Evolutionary conservation across 2,888 invertebrate species (phyloP), one percentile per base, ranked within the genome.

Genomic region (Drosophila buzzatii): DNA sequence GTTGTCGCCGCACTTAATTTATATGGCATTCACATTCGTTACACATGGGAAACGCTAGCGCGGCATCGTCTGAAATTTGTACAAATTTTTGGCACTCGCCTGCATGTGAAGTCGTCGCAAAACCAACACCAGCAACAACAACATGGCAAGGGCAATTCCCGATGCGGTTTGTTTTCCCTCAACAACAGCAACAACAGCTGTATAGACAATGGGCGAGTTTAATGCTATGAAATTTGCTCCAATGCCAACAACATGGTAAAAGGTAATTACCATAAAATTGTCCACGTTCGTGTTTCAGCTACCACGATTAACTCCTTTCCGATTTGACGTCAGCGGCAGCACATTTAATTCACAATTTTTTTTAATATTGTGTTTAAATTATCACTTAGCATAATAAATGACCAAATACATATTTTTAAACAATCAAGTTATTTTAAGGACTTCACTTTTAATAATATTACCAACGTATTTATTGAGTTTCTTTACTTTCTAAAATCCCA

Each of bases 71-170:
- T 70, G 73, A 65, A 72, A 85, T 75, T 86, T 89, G 71, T 89
- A 83, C 75, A 86, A 71, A 89, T 86, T 89, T 84, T 89, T 89
- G 87, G 84, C 87, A 83, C 76, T 73, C 78, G 76, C 76, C 55
- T 63, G 76, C 67, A 64, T 60, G 70, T 70, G 57, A 74, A 74
- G 58, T 62, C 44, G 59, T 65, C 60, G 84, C 37, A 45, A 51
- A 73, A 64, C 41, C 53, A 64, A 53, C 49, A 61, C 33, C 59
- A 52, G 42, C 59, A 73, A n/a, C 51, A 78, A 79, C 63, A 79
- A 12, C 10, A 51, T 67, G 71, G 64, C 81, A 84, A 75, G 63
- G 73, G 69, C 82, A 78, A 87, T 82, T 85, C 67, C 71, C 85
- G 62, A 65, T 73, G 82, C 70, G 82, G 89, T 73, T 67, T 65